These are phyloP conservation scores for Andrena marginata DNA, from an alignment of 2,888 invertebrate species.

Conservation along the genomic window DNA sequence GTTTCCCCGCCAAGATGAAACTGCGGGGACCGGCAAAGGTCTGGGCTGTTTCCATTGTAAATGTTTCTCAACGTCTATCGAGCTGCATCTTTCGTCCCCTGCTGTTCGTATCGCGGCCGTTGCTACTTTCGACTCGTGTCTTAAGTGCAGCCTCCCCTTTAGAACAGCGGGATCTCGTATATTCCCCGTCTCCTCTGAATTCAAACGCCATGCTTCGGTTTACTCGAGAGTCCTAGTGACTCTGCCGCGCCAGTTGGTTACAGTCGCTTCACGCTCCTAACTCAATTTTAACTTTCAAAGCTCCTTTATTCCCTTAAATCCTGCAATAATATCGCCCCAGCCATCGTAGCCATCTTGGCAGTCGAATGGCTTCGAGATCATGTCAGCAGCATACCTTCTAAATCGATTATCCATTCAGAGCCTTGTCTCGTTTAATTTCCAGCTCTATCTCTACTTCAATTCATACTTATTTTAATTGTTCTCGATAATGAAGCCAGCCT, in stretches of 20 bases:
- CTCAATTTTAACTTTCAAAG: slow-evolving; percentile 68
- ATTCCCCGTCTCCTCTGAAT: slow-evolving; percentile 15
- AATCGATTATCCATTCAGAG: slow-evolving; percentile 18
- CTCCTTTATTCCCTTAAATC: slow-evolving; percentile 56
- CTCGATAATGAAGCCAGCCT: background rate
- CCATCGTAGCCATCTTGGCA: slow-evolving; percentile 16
- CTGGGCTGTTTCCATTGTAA: slow-evolving; percentile 5
- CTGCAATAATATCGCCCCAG: slow-evolving; percentile 45
- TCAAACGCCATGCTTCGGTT: slow-evolving; percentile 21
- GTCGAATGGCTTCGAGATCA: slow-evolving; percentile 25
- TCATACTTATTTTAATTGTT: background rate
- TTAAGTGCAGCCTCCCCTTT: slow-evolving; percentile 8
- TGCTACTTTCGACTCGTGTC: slow-evolving; percentile 8
- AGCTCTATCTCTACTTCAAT: background rate
- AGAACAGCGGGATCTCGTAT: slow-evolving; percentile 18
- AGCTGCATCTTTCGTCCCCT: slow-evolving; percentile 5
- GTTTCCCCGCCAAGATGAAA: slow-evolving; percentile 15
- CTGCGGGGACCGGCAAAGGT: background rate
- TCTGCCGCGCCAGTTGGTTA: slow-evolving; percentile 10
- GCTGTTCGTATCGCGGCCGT: slow-evolving; percentile 15
- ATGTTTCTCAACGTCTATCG: slow-evolving; percentile 1
- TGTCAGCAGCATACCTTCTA: background rate
- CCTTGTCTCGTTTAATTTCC: slow-evolving; percentile 4
- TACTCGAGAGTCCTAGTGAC: slow-evolving; percentile 1
- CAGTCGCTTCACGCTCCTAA: slow-evolving; percentile 54